phyloP scores from a whole-genome alignment of 2,888 invertebrate genomes.

The Sesamia inferens region DNA sequence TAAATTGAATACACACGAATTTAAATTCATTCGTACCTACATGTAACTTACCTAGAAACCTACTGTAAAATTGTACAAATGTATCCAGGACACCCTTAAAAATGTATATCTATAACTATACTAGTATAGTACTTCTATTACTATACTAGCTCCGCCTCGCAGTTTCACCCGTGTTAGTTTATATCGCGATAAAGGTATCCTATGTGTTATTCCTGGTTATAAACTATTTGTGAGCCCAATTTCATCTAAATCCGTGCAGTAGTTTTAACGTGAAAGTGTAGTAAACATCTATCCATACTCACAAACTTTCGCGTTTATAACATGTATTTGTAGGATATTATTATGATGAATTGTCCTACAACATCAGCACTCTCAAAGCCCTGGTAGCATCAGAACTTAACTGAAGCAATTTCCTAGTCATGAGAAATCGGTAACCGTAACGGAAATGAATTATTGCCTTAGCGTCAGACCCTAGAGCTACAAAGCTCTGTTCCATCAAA shows the following conservation, averaged over 20 bases:
- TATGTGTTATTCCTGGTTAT: too few species aligned
- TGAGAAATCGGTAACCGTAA: slow-evolving; percentile 58
- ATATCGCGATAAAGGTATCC: too few species aligned
- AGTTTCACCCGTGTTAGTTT: too few species aligned
- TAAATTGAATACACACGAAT: neutral
- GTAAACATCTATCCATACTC: too few species aligned
- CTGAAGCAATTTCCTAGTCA: slow-evolving; percentile 66
- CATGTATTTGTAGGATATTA: too few species aligned
- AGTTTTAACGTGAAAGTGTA: too few species aligned
- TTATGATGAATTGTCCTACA: neutral
- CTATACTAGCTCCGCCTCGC: too few species aligned
- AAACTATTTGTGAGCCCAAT: too few species aligned
- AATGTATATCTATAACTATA: neutral
- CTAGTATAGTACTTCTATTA: too few species aligned
- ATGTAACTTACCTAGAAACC: neutral
- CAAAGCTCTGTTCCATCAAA: slow-evolving; percentile 79
- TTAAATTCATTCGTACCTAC: neutral
- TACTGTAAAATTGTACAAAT: neutral
- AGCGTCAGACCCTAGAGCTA: slow-evolving; percentile 71
- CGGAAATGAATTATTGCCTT: slow-evolving; percentile 72
- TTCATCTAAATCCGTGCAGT: too few species aligned
- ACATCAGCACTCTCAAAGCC: slow-evolving; percentile 20
- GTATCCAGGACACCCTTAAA: too few species aligned
- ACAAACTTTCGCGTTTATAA: too few species aligned
- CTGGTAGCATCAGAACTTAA: neutral